These are phyloP conservation scores for Montipora efflorescens DNA, from an alignment of 64 coral and sea anemone species.

Conservation along the genomic window DNA sequence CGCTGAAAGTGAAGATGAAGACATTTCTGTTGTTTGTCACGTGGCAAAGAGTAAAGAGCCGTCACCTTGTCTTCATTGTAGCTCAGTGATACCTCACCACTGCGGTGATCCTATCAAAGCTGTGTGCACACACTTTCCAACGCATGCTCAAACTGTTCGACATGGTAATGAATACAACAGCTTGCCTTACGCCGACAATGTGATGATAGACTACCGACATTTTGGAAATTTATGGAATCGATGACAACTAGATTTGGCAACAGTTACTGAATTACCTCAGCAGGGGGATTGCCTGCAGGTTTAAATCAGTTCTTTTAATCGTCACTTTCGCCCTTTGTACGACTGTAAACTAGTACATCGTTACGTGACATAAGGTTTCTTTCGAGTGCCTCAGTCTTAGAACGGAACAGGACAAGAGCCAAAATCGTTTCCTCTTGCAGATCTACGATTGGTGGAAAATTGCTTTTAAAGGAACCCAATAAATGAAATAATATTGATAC, in stretches of 20 bases:
- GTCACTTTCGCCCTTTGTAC: no score
- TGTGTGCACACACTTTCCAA: neutral
- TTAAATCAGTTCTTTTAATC: no score
- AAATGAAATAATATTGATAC: no score
- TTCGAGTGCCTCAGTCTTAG: no score
- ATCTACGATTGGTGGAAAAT: no score
- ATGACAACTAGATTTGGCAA: neutral
- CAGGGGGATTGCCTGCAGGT: no score
- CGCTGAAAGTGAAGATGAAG: slow-evolving; percentile 14
- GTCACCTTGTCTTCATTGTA: neutral
- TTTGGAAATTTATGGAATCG: neutral
- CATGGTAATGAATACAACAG: neutral
- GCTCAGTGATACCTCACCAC: neutral
- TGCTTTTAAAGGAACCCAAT: no score
- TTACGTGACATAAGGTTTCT: no score
- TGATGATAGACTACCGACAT: neutral
- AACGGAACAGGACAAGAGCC: no score
- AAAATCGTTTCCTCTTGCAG: no score
- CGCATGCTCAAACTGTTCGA: neutral
- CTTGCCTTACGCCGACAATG: neutral
- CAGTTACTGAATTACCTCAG: neutral
- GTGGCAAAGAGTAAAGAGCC: neutral
- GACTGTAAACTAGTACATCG: no score
- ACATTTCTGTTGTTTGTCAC: neutral
- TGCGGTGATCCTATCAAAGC: neutral